Percentiles rank a stretch among this genome's conserved stretches.
These are phyloP conservation scores for Cancer borealis DNA, from an alignment of 2,888 invertebrate genomes.

Conservation along the genomic window DNA sequence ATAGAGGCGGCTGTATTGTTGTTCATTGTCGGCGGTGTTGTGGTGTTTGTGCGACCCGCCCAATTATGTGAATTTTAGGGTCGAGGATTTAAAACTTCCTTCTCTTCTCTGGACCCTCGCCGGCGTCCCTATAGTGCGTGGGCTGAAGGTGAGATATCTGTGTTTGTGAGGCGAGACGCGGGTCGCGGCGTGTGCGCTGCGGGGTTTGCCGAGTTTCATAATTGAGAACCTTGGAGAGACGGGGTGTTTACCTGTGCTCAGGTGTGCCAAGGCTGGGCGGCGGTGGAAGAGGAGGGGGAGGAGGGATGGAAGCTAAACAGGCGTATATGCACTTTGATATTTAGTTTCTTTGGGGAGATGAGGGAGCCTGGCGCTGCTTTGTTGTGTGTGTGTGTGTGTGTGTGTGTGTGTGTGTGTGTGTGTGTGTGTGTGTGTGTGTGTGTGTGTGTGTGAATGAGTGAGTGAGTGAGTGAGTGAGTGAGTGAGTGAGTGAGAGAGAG, in stretches of 20 bases:
- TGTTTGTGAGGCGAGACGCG: constrained; percentile 34
- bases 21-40: constrained; percentile 61
- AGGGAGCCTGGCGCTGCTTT: neutral
- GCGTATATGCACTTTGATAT: constrained; percentile 11
- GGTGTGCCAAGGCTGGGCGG: constrained; percentile 41
- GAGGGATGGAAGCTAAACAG: neutral
- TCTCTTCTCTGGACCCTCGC: neutral
- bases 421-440: neutral
- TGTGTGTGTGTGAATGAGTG: neutral
- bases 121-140: constrained; percentile 2
- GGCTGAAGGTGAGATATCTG: constrained; percentile 41
- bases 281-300: neutral
- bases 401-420: neutral
- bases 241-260: constrained; percentile 35
- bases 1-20: constrained; percentile 49
- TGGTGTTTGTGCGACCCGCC: constrained; percentile 62
- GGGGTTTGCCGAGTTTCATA: constrained; percentile 13
- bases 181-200: constrained; percentile 32
- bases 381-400: neutral
- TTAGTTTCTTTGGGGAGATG: neutral
- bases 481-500: constrained; percentile 43
- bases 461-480: constrained; percentile 36
- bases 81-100: constrained; percentile 50
- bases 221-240: constrained; percentile 43
- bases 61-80: constrained; percentile 64